phyloP scores from a whole-genome alignment of 1,140 invertebrate species.

The Diplogasteroides magnus region DNA sequence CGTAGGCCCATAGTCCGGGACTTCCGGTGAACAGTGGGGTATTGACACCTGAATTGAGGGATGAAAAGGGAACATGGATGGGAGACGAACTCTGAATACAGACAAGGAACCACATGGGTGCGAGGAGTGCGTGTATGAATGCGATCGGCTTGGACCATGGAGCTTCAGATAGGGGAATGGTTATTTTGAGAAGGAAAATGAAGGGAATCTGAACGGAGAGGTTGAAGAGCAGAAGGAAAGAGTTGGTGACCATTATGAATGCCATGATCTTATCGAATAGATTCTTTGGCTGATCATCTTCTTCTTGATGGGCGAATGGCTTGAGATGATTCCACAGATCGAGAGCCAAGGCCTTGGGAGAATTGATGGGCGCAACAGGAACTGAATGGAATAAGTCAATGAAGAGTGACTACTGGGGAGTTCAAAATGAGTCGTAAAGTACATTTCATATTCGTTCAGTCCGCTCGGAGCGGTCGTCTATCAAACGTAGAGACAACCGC shows the following conservation, averaged over 20 bases:
- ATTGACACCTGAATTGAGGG: background rate
- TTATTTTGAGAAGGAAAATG: constrained; percentile 62
- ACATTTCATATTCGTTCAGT: too few relatives aligned
- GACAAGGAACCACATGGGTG: constrained; percentile 58
- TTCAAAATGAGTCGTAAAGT: too few relatives aligned
- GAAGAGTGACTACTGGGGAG: too few relatives aligned
- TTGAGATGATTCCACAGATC: constrained; percentile 19
- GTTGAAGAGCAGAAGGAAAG: background rate
- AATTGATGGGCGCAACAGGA: too few relatives aligned
- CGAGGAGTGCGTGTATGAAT: constrained; percentile 62
- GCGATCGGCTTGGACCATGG: constrained; percentile 66
- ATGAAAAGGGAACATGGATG: background rate
- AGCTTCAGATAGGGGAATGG: constrained; percentile 64
- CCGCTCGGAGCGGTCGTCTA: too few relatives aligned
- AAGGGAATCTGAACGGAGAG: constrained; percentile 59
- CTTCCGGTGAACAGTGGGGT: constrained; percentile 3
- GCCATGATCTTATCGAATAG: constrained; percentile 12
- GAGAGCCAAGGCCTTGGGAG: too few relatives aligned
- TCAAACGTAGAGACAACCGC: too few relatives aligned
- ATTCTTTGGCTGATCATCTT: constrained; percentile 13
- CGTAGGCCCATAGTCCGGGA: constrained; percentile 37
- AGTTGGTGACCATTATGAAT: constrained; percentile 7
- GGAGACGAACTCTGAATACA: constrained; percentile 21
- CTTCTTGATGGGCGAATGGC: constrained; percentile 14
- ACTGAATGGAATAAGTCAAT: too few relatives aligned